phyloP scores from a whole-genome alignment of 2,113 vertebrate genomes.

The Amblyopsis rosae region DNA sequence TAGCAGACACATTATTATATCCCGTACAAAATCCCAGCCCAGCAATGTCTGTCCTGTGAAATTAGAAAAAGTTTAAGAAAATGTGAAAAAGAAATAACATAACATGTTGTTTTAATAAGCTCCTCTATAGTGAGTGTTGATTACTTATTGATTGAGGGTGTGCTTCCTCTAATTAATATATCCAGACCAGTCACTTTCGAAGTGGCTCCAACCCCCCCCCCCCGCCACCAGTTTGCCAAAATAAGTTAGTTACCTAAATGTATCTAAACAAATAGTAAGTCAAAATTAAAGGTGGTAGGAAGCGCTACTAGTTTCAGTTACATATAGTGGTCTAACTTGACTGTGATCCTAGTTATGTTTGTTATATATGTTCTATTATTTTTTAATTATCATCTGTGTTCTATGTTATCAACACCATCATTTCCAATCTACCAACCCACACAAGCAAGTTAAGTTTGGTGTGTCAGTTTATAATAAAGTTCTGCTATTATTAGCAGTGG shows the following conservation, averaged over 20 bases:
- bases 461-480: background rate
- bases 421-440: background rate
- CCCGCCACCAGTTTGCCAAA: too few species aligned
- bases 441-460: too few species aligned
- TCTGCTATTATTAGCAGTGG: conserved; percentile 15
- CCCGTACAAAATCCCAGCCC: conserved; percentile 12
- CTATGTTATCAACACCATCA: background rate
- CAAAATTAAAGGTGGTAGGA: too few species aligned
- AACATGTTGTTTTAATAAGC: conserved; percentile 6
- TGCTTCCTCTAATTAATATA: conserved; percentile 27
- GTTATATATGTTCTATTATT: background rate
- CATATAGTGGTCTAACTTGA: background rate
- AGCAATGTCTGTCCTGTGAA: background rate
- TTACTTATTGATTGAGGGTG: conserved; percentile 34
- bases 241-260: too few species aligned
- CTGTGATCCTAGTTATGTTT: background rate
- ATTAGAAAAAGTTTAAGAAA: conserved; percentile 24
- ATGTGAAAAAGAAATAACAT: conserved; percentile 29
- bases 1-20: conserved; percentile 8
- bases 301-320: too few species aligned
- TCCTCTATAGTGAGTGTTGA: conserved; percentile 15
- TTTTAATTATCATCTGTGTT: background rate
- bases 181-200: conserved; percentile 20
- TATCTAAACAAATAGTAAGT: too few species aligned
- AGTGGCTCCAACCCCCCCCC: background rate